Base-by-base conservation (phyloP, 1,140 invertebrate genomes). In the Hycleus phaleratus region DNA sequence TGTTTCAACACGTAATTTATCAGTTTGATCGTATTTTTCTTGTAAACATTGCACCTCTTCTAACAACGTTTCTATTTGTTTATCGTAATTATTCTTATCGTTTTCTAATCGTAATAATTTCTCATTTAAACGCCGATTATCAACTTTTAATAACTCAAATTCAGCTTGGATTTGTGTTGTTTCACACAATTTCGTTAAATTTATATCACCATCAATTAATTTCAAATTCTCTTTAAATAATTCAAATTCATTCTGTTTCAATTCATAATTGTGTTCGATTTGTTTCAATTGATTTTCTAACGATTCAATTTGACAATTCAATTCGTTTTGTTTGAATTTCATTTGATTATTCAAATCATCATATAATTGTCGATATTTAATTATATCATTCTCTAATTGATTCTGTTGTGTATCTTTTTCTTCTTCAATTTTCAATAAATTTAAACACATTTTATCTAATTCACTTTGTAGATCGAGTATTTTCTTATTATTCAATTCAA, bases 1-100 rank as follows among this genome's bases (percentile, higher is more conserved):
- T 1, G 88, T 86, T 70, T 93, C 90, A 11, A 85, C 77, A 61
- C 88, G 88, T 59, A 89, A 87, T 62, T 86, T 85, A 64, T 88
- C 86, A 2, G 84, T 83, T 52, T 82, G 78, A 69, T 84, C 83
- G 56, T 85, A 85, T 61, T 85, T 82, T 58, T 85, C 78, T 42
- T 78, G 79, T 3, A 86, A 72, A 38, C 75, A 73, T 48, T 74
- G 65, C 11, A 84, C 64, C 64, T 83, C 79, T 56, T 78, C 73
- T 12, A 72, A 5, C 68, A 63, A 45, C 4, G 49, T 38, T 56
- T 70, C 43, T 8, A 56, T 46, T 57, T 66, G 61, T 11, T 67
- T 63, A 59, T 70, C 59, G 42, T 63, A 65, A 6, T 51, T 51
- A 11, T 70, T 56, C 71, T 71, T 70, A 26, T 57, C 58, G 26